phyloP scores from a whole-genome alignment of 1,140 invertebrate species.

The Maniola jurtina region DNA sequence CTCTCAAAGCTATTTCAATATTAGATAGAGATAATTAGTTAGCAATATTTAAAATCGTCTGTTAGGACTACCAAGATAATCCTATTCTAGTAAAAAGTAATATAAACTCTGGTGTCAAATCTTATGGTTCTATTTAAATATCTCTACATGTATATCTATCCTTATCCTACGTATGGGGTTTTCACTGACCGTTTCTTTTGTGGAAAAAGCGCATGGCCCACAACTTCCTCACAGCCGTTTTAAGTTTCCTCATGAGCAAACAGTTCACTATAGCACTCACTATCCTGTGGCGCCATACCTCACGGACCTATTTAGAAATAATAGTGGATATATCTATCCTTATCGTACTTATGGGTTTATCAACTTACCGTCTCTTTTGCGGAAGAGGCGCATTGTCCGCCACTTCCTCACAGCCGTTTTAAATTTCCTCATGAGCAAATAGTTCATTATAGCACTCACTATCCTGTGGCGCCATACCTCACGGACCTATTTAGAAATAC shows the following conservation, averaged over 20 bases:
- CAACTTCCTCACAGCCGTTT: constrained; percentile 67
- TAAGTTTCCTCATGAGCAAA: constrained; percentile 72
- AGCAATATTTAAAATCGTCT: too few species aligned
- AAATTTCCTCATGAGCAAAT: constrained; percentile 72
- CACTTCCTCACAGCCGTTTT: constrained; percentile 68
- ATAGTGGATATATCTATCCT: neutral
- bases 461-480: constrained; percentile 60
- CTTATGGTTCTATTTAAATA: constrained; percentile 53
- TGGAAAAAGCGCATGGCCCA: constrained; percentile 72
- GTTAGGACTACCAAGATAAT: too few species aligned
- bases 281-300: constrained; percentile 59
- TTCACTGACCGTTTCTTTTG: constrained; percentile 54
- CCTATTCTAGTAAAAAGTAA: too few species aligned
- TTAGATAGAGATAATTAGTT: too few species aligned
- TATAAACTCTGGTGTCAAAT: constrained; percentile 59
- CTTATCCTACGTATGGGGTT: neutral
- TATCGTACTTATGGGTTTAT: neutral
- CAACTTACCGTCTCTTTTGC: constrained; percentile 58
- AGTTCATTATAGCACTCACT: constrained; percentile 49
- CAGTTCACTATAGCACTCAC: constrained; percentile 52
- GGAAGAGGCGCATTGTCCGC: constrained; percentile 72
- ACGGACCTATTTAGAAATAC: constrained; percentile 48
- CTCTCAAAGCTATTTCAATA: neutral
- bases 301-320: constrained; percentile 49
- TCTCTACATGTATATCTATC: neutral